A percentile compares a stretch with the other conserved stretches of the same genome.
phyloP scores from a whole-genome alignment of 2,797 vertebrate genomes.

The Martes flavigula region DNA sequence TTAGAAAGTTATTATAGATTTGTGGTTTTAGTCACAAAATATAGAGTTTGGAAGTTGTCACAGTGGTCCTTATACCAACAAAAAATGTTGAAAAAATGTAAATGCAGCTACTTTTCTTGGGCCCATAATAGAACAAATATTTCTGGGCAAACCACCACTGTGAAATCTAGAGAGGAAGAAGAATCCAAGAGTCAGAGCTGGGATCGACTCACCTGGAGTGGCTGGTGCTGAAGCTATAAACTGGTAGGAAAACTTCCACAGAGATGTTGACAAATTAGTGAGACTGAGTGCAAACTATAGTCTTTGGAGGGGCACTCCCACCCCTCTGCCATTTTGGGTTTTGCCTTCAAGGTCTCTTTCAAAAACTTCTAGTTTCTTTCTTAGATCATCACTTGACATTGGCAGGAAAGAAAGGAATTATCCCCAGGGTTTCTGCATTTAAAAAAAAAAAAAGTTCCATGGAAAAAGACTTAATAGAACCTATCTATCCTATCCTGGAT shows the following conservation, averaged over 20 bases:
- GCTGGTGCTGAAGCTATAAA: not conserved
- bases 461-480: not conserved
- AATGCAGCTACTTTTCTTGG: not conserved
- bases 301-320: rapidly evolving
- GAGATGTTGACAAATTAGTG: no score
- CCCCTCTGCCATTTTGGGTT: not conserved
- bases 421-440: not conserved
- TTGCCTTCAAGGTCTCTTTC: not conserved
- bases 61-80: not conserved
- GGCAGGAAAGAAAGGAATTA: not conserved
- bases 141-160: not conserved
- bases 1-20: not conserved
- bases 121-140: not conserved
- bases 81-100: not conserved
- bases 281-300: rapidly evolving
- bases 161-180: not conserved
- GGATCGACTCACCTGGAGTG: not conserved
- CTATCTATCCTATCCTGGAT: not conserved
- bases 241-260: not conserved
- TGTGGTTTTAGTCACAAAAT: not conserved
- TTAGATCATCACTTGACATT: not conserved
- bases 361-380: not conserved
- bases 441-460: not conserved
- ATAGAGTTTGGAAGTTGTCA: not conserved
- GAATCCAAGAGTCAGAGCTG: no score